These are phyloP conservation scores for Zygogramma bicolorata DNA, from an alignment of 2,888 invertebrate genomes.

Conservation along the genomic window DNA sequence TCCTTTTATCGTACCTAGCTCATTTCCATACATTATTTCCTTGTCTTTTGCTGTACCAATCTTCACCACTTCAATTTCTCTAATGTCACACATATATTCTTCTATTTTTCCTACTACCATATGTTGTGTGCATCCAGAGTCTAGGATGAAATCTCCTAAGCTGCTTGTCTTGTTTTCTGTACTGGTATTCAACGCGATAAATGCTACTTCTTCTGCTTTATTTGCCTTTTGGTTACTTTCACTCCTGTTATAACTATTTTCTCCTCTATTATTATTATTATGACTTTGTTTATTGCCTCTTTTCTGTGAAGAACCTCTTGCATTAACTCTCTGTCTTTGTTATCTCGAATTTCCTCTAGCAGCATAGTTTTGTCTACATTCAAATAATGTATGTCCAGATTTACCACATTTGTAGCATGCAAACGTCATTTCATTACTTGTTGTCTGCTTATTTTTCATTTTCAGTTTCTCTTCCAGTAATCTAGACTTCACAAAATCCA, in stretches of 20 bases:
- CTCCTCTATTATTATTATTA: not conserved
- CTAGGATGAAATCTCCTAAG: constrained; percentile 9
- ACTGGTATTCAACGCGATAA: constrained; percentile 14
- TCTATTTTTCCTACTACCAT: constrained; percentile 18
- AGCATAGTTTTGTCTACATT: not conserved
- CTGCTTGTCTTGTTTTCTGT: not conserved
- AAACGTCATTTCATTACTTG: not conserved
- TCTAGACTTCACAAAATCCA: constrained; percentile 49
- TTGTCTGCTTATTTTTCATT: constrained; percentile 12
- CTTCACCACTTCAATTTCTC: constrained; percentile 9
- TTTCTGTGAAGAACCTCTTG: not conserved
- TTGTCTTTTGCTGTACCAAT: constrained; percentile 19
- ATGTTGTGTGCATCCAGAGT: constrained; percentile 27
- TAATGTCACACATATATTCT: constrained; percentile 7
- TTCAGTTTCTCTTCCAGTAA: constrained; percentile 46
- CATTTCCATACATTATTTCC: not conserved
- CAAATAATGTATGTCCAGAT: constrained; percentile 19
- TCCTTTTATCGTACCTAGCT: constrained; percentile 20
- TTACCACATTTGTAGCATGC: constrained; percentile 28
- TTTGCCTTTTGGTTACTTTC: not conserved
- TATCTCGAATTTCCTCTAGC: not conserved
- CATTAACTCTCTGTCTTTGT: not conserved
- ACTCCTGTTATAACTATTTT: not conserved
- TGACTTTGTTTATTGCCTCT: not conserved
- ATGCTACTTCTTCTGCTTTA: constrained; percentile 22